Evolutionary conservation across 35 echinoderm and acorn worm genomes (phyloP).

Genomic region (Holothuria glaberrima): DNA sequence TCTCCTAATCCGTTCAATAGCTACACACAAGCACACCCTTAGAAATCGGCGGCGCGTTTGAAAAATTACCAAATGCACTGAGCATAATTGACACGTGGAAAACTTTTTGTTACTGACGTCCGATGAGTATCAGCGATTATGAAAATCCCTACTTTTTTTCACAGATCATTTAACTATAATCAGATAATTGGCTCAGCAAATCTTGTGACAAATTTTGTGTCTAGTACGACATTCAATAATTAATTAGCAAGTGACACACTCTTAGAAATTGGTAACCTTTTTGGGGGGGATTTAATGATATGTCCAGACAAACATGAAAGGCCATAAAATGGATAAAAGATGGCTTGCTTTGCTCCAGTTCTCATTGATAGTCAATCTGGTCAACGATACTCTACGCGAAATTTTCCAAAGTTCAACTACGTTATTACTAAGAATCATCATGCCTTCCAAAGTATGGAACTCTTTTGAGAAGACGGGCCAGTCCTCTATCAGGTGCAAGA

Average conservation of each 20-base stretch:
- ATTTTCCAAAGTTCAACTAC: background rate
- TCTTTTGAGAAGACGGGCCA: slow-evolving; percentile 15
- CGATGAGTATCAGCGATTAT: too few species aligned
- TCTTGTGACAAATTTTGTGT: too few species aligned
- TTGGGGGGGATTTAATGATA: background rate
- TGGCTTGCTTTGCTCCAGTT: background rate
- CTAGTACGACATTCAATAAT: too few species aligned
- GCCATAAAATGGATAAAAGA: background rate
- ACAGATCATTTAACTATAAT: too few species aligned
- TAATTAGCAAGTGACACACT: background rate
- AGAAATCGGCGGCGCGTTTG: too few species aligned
- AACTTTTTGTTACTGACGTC: too few species aligned
- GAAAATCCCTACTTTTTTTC: too few species aligned
- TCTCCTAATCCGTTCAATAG: too few species aligned
- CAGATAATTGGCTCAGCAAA: too few species aligned
- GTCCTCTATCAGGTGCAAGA: background rate
- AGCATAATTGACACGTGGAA: too few species aligned
- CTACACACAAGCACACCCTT: too few species aligned
- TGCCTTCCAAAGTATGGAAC: background rate
- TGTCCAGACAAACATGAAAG: background rate
- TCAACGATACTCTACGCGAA: background rate
- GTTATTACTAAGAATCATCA: background rate
- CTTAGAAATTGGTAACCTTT: slow-evolving; percentile 4
- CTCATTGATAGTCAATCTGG: background rate
- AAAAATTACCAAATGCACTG: too few species aligned